Evolutionary conservation across 2,888 invertebrate genomes (phyloP).

Genomic region (Blomia tropicalis): DNA sequence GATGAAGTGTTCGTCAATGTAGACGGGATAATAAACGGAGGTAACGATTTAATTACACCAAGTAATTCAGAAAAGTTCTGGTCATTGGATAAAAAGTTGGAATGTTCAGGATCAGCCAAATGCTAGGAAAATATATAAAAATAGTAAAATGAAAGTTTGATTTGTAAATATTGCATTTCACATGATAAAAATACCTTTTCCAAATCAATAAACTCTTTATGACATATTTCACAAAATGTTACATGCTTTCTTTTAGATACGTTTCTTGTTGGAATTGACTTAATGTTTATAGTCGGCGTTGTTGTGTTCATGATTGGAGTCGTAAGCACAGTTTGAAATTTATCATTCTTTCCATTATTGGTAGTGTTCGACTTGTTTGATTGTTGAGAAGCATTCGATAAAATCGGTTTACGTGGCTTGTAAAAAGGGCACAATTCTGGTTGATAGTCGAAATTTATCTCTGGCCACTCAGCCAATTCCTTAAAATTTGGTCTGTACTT

Average conservation of each 20-base stretch:
- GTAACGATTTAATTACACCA: constrained; percentile 20
- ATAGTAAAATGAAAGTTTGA: not conserved
- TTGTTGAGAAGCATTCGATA: not conserved
- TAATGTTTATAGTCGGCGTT: not conserved
- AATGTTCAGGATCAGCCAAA: constrained; percentile 7
- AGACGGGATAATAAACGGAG: constrained; percentile 21
- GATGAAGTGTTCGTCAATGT: too few species aligned
- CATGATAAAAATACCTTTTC: not conserved
- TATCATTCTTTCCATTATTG: not conserved
- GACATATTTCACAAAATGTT: constrained; percentile 22
- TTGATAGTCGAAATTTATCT: constrained; percentile 17
- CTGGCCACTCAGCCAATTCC: constrained; percentile 20
- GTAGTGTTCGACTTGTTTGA: constrained; percentile 10
- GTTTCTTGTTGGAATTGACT: not conserved
- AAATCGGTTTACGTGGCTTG: not conserved
- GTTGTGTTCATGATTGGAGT: constrained; percentile 9
- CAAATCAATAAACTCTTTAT: constrained; percentile 16
- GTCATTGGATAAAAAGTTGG: constrained; percentile 7
- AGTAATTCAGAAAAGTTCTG: constrained; percentile 19
- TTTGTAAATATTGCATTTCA: not conserved
- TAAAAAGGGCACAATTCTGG: constrained; percentile 16
- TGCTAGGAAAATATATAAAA: constrained; percentile 13
- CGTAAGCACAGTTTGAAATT: not conserved
- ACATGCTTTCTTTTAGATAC: constrained; percentile 6
- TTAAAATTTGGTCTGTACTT: constrained; percentile 14